Conservation (phyloP, 2,888 invertebrate species). For the Sphaerophoria rueppellii region DNA sequence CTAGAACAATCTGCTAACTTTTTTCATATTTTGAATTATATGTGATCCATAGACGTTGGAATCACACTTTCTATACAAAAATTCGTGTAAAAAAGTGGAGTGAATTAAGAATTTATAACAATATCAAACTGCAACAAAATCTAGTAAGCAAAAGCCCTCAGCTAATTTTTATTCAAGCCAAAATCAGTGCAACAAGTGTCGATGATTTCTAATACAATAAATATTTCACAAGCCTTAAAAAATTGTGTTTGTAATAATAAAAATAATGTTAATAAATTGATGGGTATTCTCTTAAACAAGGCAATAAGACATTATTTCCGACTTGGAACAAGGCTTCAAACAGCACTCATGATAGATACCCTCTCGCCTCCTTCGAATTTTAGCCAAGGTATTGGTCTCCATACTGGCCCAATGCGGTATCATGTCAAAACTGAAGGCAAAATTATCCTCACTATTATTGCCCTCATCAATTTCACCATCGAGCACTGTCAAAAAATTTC, state of each 20-base stretch:
- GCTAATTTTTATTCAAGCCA: neutral
- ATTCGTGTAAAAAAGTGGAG: no score
- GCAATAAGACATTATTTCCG: conserved; percentile 7
- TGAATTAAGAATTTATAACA: no score
- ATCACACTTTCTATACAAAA: no score
- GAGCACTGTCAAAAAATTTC: neutral
- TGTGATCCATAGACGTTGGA: no score
- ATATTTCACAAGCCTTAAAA: conserved; percentile 32
- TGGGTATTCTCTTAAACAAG: neutral
- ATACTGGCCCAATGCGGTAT: conserved; percentile 8
- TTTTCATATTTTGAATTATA: no score
- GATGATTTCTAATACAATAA: conserved; percentile 1
- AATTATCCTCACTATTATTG: conserved; percentile 13
- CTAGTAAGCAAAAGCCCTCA: neutral
- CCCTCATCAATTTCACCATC: neutral
- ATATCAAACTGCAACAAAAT: neutral
- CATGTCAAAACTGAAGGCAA: conserved; percentile 8
- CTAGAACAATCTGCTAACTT: no score
- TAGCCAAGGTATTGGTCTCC: conserved; percentile 18
- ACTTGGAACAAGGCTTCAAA: conserved; percentile 5
- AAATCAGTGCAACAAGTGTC: neutral
- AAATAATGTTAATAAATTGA: neutral
- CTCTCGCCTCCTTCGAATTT: conserved; percentile 15
- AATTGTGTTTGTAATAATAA: neutral
- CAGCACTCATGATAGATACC: conserved; percentile 34